A percentile compares a stretch with the other conserved stretches of the same genome.
Conservation (phyloP, 2,888 invertebrate genomes). For the Lacanobia oleracea region DNA sequence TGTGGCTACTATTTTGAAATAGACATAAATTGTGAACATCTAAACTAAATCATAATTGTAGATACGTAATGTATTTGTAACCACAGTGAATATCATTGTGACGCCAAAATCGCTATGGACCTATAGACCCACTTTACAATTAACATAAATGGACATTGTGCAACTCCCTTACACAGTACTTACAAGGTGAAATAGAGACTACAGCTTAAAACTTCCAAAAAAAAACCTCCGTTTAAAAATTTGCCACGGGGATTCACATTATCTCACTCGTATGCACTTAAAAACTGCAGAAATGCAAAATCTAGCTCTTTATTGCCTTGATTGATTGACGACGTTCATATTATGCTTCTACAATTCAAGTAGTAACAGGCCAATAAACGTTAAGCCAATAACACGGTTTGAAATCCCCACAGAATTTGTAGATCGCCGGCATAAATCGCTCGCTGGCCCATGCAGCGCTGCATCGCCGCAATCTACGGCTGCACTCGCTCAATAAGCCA, state of each 20-base stretch:
- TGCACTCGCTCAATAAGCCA: constrained; percentile 67
- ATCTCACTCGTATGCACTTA: no score
- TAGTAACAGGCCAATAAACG: constrained; percentile 54
- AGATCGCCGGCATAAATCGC: constrained; percentile 62
- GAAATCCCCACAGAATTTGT: constrained; percentile 64
- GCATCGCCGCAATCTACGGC: constrained; percentile 56
- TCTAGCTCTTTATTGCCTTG: not conserved
- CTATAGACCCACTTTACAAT: no score
- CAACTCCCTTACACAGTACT: no score
- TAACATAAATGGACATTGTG: no score
- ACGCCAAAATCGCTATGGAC: no score
- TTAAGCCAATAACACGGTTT: constrained; percentile 55
- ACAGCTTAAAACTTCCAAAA: no score
- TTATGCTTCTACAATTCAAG: constrained; percentile 35
- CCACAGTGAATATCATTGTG: no score
- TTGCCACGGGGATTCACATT: no score
- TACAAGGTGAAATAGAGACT: no score
- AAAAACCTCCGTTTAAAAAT: no score
- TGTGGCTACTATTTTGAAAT: not conserved
- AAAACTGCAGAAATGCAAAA: not conserved
- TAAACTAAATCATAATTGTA: not conserved
- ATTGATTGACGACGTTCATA: constrained; percentile 13
- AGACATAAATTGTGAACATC: not conserved
- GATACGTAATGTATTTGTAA: not conserved
- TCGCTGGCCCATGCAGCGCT: constrained; percentile 54